These are phyloP conservation scores for Otus scops DNA, from an alignment of 2,797 vertebrate genomes.

Conservation along the genomic window DNA sequence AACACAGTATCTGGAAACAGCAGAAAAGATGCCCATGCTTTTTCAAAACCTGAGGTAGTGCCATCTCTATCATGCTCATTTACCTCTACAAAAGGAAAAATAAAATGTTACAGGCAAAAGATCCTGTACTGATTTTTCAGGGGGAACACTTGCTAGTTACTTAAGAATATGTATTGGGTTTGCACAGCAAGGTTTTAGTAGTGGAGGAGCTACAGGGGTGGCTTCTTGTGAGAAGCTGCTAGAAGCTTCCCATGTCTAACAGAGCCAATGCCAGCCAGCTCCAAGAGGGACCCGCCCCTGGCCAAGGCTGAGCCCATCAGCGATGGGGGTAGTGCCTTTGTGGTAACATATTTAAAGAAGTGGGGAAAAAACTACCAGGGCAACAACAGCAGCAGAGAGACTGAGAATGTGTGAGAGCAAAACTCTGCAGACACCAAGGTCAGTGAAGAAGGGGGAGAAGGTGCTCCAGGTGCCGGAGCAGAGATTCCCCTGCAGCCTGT, in stretches of 20 bases:
- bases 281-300: neutral
- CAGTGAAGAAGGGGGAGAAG: no score
- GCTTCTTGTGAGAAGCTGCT: neutral
- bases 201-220: no score
- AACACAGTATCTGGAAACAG: neutral
- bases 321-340: neutral
- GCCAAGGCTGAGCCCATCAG: neutral
- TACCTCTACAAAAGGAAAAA: neutral
- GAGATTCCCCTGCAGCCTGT: no score
- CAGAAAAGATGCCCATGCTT: neutral
- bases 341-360: neutral
- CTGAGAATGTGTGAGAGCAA: no score
- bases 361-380: no score
- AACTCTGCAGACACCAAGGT: no score
- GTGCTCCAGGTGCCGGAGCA: no score
- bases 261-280: fast-evolving
- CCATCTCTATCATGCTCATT: neutral
- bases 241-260: no score
- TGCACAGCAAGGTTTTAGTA: no score
- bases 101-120: neutral
- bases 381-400: no score
- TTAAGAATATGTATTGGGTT: neutral
- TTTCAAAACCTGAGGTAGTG: neutral
- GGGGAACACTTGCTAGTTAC: neutral
- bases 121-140: neutral